Conservation (phyloP, 2,888 invertebrate species). For the Lasioglossum lativentre region DNA sequence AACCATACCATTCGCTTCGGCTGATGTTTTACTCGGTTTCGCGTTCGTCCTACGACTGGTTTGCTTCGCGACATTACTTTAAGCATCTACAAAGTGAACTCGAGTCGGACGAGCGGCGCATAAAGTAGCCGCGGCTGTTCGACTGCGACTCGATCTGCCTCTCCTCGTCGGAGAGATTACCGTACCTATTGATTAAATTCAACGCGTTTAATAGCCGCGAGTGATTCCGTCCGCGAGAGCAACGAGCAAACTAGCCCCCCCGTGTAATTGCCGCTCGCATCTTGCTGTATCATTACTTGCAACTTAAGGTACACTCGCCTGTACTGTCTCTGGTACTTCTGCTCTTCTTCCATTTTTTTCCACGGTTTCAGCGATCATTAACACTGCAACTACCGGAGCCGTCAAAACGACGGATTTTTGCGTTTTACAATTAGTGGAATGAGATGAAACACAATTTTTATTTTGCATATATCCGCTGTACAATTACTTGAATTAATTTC, state of each 20-base stretch:
- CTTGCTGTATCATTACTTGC: not conserved
- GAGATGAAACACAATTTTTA: no score
- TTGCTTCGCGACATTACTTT: not conserved
- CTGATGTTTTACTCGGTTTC: not conserved
- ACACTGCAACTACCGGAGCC: not conserved
- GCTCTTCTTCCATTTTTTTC: not conserved
- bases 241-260: not conserved
- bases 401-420: not conserved
- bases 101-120: not conserved
- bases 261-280: not conserved
- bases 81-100: not conserved
- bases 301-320: not conserved
- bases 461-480: no score
- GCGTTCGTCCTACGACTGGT: not conserved
- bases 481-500: no score
- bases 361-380: not conserved
- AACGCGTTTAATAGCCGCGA: constrained; percentile 41
- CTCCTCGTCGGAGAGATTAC: not conserved
- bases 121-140: not conserved
- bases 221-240: not conserved
- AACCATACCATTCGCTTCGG: not conserved
- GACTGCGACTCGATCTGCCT: not conserved
- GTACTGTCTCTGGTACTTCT: not conserved
- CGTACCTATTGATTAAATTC: constrained; percentile 3
- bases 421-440: no score